A percentile compares a stretch with the other conserved stretches of the same genome.
Conservation (phyloP, 2,888 invertebrate genomes). For the Ophioninae sp. region DNA sequence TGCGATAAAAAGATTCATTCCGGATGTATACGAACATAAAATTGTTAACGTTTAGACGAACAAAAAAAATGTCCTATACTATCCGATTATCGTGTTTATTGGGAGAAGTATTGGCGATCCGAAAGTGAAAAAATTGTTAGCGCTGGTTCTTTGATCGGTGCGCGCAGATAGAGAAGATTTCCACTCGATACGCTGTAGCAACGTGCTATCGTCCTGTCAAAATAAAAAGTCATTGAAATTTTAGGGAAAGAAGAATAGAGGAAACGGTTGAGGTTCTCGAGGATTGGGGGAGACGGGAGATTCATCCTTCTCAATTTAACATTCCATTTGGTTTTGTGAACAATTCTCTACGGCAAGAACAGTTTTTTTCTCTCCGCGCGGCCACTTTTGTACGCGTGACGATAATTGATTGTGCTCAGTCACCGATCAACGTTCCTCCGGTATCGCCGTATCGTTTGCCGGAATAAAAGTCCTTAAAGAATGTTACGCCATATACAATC, state of each 20-base stretch:
- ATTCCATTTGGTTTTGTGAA: slow-evolving; percentile 25
- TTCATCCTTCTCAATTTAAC: slow-evolving; percentile 39
- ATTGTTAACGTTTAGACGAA: neutral
- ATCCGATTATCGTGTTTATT: slow-evolving; percentile 10
- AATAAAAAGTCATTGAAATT: slow-evolving; percentile 56
- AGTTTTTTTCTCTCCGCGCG: neutral
- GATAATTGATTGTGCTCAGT: slow-evolving; percentile 2
- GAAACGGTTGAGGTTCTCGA: slow-evolving; percentile 17
- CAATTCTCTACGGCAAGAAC: slow-evolving; percentile 36
- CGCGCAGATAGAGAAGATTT: slow-evolving; percentile 19
- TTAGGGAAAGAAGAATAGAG: slow-evolving; percentile 22
- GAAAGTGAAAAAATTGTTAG: slow-evolving; percentile 26
- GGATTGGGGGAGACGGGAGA: slow-evolving; percentile 23
- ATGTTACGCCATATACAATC: neutral
- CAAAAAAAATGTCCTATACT: slow-evolving; percentile 10
- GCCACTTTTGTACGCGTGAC: neutral
- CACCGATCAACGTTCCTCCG: neutral
- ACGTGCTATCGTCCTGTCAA: slow-evolving; percentile 55
- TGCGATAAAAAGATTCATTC: slow-evolving; percentile 3
- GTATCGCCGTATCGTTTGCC: neutral
- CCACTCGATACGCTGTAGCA: slow-evolving; percentile 35
- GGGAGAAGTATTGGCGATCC: neutral
- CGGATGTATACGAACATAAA: neutral
- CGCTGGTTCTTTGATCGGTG: slow-evolving; percentile 60
- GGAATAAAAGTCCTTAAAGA: neutral